Percentiles rank a stretch among this genome's conserved stretches.
Evolutionary conservation across 2,888 invertebrate genomes (phyloP).

Genomic region (Pharmacophagus antenor): DNA sequence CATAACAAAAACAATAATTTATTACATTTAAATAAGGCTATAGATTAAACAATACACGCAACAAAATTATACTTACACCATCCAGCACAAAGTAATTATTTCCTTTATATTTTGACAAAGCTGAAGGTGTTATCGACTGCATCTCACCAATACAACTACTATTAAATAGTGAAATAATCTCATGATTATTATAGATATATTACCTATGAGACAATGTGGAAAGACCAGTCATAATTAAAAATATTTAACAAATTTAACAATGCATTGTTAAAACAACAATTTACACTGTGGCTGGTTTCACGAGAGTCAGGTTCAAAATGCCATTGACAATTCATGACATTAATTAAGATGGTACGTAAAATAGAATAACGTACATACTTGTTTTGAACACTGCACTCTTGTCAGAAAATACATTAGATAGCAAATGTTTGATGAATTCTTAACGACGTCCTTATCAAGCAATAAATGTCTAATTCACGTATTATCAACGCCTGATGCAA

Average conservation of each 20-base stretch:
- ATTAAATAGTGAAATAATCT: not conserved
- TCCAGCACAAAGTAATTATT: not conserved
- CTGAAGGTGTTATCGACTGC: slow-evolving; percentile 1
- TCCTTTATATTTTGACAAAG: not conserved
- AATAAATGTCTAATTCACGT: slow-evolving; percentile 24
- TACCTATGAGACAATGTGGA: not conserved
- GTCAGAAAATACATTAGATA: slow-evolving; percentile 8
- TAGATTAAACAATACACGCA: not conserved
- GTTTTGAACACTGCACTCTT: not conserved
- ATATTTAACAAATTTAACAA: slow-evolving; percentile 2
- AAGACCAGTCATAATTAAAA: not conserved
- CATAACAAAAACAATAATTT: not conserved
- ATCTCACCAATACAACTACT: not conserved
- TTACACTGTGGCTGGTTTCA: slow-evolving; percentile 3
- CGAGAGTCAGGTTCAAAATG: slow-evolving; percentile 7
- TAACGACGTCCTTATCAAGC: slow-evolving; percentile 15
- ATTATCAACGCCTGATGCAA: slow-evolving; percentile 27
- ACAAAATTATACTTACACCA: not conserved
- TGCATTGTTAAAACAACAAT: slow-evolving; percentile 1
- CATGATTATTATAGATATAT: not conserved
- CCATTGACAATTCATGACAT: slow-evolving; percentile 12
- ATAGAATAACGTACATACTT: not conserved
- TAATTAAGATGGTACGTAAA: not conserved
- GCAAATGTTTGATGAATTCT: slow-evolving; percentile 13
- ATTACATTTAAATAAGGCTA: no score